Evolutionary conservation across 2,888 invertebrate genomes (phyloP).

Genomic region (Gari tellinella): DNA sequence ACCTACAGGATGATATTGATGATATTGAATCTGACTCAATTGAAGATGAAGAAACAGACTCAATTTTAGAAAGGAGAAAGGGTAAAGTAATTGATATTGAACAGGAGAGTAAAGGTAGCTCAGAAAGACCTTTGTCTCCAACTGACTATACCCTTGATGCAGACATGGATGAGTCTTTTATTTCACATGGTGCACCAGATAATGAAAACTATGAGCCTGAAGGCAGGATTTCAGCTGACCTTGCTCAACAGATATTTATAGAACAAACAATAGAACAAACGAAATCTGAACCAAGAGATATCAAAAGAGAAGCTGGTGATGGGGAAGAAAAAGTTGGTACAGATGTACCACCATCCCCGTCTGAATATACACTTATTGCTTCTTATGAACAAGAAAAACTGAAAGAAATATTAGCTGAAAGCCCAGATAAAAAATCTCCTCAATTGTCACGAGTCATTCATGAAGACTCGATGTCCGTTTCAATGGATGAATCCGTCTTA

Average conservation of each 20-base stretch:
- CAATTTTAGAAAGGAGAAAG: constrained; percentile 19
- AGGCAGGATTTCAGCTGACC: constrained; percentile 76
- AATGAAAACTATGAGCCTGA: constrained; percentile 56
- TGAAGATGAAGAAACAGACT: constrained; percentile 49
- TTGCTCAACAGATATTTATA: constrained; percentile 81
- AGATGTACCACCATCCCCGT: constrained; percentile 82
- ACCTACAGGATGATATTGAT: constrained; percentile 25
- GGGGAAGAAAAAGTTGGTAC: constrained; percentile 44
- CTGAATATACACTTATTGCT: constrained; percentile 80
- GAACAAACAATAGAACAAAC: constrained; percentile 74
- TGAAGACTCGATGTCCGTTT: constrained; percentile 52
- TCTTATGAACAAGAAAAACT: constrained; percentile 79
- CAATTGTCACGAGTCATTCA: constrained; percentile 32
- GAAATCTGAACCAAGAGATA: constrained; percentile 22
- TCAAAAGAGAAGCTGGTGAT: constrained; percentile 44
- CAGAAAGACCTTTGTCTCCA: constrained; percentile 76
- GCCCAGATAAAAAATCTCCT: constrained; percentile 44
- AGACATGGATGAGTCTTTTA: constrained; percentile 71
- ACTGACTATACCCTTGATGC: constrained; percentile 78
- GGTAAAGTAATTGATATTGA: constrained; percentile 32
- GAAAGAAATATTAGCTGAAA: constrained; percentile 63
- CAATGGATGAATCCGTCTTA: constrained; percentile 57
- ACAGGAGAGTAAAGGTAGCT: constrained; percentile 55
- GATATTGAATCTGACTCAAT: constrained; percentile 51
- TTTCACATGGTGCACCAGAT: constrained; percentile 40